These are phyloP conservation scores for Unio delphinus DNA, from an alignment of 2,888 invertebrate species.

Conservation along the genomic window DNA sequence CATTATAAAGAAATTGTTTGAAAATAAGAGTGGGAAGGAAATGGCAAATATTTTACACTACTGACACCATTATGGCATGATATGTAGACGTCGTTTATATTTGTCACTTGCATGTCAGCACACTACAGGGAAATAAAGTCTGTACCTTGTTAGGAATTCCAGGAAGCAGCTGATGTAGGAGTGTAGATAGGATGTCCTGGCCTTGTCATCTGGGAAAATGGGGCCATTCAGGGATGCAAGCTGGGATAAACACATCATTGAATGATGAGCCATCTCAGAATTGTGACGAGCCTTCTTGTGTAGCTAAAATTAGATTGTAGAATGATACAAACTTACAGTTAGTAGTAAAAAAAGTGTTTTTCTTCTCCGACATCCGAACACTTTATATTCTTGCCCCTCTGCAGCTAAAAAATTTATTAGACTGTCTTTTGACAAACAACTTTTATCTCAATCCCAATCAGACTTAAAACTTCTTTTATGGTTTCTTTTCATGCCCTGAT, in stretches of 20 bases:
- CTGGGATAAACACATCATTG: slow-evolving; percentile 87
- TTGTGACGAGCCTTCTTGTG: slow-evolving; percentile 86
- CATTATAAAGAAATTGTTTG: too few species aligned
- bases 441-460: too few species aligned
- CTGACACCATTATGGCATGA: too few species aligned
- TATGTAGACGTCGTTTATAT: too few species aligned
- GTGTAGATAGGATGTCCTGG: slow-evolving; percentile 76
- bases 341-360: neutral
- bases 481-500: too few species aligned
- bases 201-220: slow-evolving; percentile 74
- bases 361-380: too few species aligned
- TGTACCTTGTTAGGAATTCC: slow-evolving; percentile 76
- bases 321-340: neutral
- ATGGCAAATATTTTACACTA: too few species aligned
- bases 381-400: too few species aligned
- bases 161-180: slow-evolving; percentile 78
- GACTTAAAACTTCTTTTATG: too few species aligned
- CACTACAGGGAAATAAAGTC: neutral
- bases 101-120: neutral
- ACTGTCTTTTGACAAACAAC: too few species aligned
- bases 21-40: too few species aligned
- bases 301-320: slow-evolving; percentile 57
- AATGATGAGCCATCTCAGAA: slow-evolving; percentile 83
- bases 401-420: too few species aligned
- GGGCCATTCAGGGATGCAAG: slow-evolving; percentile 81